Conservation (phyloP, 2,113 vertebrate genomes). For the Leucopsar rothschildi region DNA sequence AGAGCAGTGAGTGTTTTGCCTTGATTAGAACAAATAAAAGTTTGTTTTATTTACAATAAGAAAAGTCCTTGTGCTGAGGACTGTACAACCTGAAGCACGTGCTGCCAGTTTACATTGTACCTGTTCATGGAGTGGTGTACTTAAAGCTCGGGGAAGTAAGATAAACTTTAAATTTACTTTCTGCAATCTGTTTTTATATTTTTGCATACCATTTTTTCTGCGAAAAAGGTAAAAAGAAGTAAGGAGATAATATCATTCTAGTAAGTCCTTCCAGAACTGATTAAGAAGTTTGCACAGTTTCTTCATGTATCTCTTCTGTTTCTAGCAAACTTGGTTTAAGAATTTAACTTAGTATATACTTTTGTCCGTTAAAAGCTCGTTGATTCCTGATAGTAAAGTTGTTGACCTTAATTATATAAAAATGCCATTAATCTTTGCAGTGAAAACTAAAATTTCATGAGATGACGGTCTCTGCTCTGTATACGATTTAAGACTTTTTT, state of each 20-base stretch:
- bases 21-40: neutral
- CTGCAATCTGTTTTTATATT: neutral
- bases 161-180: neutral
- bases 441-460: neutral
- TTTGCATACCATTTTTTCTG: neutral
- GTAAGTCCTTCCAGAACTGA: neutral
- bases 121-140: neutral
- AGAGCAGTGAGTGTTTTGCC: neutral
- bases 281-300: neutral
- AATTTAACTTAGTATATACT: neutral
- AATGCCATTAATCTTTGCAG: neutral
- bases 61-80: neutral
- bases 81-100: rapidly evolving
- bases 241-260: neutral
- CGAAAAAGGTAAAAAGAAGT: neutral
- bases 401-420: neutral
- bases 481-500: neutral
- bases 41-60: neutral
- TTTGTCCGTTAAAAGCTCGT: neutral
- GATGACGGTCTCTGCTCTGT: neutral
- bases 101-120: neutral
- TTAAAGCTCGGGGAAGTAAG: neutral
- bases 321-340: neutral
- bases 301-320: neutral
- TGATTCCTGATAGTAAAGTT: neutral